Conservation (phyloP, 2,113 vertebrate species). For the Heloderma charlesbogerti region DNA sequence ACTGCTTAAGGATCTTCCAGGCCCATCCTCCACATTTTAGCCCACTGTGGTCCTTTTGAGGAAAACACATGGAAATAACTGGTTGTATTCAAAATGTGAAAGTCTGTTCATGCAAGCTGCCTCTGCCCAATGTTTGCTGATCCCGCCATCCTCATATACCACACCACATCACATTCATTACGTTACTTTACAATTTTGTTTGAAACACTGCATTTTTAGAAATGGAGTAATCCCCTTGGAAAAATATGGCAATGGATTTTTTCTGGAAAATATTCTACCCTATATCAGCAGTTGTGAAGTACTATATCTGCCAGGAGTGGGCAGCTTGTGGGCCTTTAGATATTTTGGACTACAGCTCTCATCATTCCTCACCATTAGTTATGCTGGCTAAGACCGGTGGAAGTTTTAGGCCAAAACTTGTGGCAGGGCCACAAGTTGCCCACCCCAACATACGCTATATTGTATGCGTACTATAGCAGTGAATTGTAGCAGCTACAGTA, state of each 20-base stretch:
- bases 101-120: neutral
- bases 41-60: neutral
- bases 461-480: neutral
- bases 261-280: neutral
- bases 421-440: no score
- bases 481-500: no score
- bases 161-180: neutral
- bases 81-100: neutral
- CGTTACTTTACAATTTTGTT: neutral
- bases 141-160: neutral
- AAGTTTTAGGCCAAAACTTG: no score
- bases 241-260: neutral
- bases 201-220: neutral
- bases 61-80: neutral
- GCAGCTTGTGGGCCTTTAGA: no score
- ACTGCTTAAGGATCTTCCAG: no score
- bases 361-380: no score
- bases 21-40: neutral
- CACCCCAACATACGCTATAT: no score
- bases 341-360: no score
- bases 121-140: neutral
- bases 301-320: neutral
- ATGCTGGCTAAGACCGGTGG: no score
- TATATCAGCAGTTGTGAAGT: neutral
- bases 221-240: neutral